Evolutionary conservation across 2,113 vertebrate species (phyloP).

Genomic region (Suricata suricatta): DNA sequence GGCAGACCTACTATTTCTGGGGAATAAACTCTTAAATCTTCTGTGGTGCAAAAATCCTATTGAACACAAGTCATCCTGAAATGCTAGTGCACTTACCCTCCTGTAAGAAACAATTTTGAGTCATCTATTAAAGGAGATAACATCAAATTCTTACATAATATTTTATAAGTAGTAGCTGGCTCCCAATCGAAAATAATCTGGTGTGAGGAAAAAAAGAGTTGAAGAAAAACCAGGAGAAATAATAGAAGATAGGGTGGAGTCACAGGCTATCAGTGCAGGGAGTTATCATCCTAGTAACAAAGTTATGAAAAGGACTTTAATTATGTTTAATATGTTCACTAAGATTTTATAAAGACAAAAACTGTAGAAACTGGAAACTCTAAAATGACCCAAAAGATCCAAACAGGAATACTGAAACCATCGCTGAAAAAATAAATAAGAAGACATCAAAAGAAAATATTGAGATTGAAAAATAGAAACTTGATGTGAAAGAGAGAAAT

Average conservation of each 20-base stretch:
- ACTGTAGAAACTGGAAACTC: background rate
- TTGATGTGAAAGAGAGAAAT: background rate
- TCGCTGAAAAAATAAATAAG: background rate
- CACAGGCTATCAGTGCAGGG: background rate
- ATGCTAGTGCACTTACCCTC: background rate
- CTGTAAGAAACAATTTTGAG: background rate
- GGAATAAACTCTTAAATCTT: background rate
- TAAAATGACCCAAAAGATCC: background rate
- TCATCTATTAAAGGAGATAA: background rate
- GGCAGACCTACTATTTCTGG: background rate
- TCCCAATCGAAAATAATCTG: background rate
- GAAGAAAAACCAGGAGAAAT: background rate
- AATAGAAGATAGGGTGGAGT: background rate
- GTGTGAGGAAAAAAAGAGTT: background rate
- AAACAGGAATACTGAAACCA: background rate
- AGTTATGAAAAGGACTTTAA: background rate
- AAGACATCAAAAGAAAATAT: background rate
- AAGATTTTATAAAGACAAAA: background rate
- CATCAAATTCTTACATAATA: background rate
- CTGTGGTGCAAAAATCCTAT: background rate
- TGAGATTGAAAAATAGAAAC: background rate
- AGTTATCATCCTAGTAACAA: background rate
- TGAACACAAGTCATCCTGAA: background rate
- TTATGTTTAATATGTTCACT: background rate
- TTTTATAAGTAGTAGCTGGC: background rate